Base-by-base conservation (phyloP, 1,140 invertebrate genomes). In the Pteromalus puparum region DNA sequence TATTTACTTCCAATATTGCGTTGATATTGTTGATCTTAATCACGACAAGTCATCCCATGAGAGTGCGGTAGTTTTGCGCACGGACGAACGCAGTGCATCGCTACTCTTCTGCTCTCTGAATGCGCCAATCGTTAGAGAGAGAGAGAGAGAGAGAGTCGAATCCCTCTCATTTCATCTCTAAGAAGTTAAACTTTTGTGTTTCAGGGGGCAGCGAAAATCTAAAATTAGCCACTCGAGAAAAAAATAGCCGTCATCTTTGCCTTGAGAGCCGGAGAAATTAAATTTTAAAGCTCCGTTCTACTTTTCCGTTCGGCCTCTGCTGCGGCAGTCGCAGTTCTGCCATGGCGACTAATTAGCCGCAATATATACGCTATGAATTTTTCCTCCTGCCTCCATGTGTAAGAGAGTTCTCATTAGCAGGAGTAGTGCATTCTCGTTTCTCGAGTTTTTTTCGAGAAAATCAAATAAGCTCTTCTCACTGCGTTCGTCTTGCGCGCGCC, bases 1-100 rank as follows among this genome's bases (percentile, higher is more conserved):
- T 81, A 38, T 77, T 34, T 74, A 83, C 65, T 79, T 84, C 46
- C 77, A 24, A 34, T 34, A 61, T 68, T 81, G 34, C 15, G 42
- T 73, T 79, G 9, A 48, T 46, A 34, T 28, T 53, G n/a, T 21
- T 75, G 21, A 67, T 83, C 2, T 61, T 79, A 24, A 65, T 42
- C n/a, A 46, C 42, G 18, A 74, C 26, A n/a, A n/a, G n/a, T n/a
- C n/a, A n/a, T n/a, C n/a, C n/a, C n/a, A 26, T 21, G 48, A 10
- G 48, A 82, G 21, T 13, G 28, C 7, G n/a, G 72, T 75, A 67
- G 81, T 75, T 76, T 53, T n/a, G 10, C 15, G 18, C 6, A 68
- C 7, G 30, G 61, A 83, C 42, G 61, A 83, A 83, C 26, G 61
- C 74, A 76, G 74, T 77, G 34, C 26, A 65, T 65, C 18, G n/a